Percentiles rank a stretch among this genome's conserved stretches.
phyloP scores from a whole-genome alignment of 1,140 invertebrate genomes.

The Diachasma alloeum region DNA sequence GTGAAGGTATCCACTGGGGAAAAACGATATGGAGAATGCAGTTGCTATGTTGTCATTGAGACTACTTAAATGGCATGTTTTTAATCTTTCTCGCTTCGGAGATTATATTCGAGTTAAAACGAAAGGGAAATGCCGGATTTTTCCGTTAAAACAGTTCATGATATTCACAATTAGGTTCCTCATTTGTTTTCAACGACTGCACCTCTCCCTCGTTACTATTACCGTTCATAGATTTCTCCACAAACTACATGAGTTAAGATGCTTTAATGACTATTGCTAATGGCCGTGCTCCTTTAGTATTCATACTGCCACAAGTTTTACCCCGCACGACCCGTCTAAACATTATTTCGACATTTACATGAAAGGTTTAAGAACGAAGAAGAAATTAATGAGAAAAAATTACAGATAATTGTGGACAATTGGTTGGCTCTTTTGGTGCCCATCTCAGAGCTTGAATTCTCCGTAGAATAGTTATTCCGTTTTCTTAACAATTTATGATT shows the following conservation, averaged over 20 bases:
- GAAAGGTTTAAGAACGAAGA: too few relatives aligned
- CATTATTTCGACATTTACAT: too few relatives aligned
- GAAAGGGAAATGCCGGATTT: too few relatives aligned
- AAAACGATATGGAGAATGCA: background rate
- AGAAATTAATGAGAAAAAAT: too few relatives aligned
- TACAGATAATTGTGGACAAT: background rate
- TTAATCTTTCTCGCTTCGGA: too few relatives aligned
- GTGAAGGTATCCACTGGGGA: background rate
- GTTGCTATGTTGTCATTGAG: background rate
- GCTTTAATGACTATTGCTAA: background rate
- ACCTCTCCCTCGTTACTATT: too few relatives aligned
- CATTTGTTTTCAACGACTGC: too few relatives aligned
- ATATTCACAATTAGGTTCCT: too few relatives aligned
- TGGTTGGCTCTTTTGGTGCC: background rate
- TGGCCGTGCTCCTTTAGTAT: background rate
- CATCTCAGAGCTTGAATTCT: background rate
- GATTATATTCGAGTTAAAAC: too few relatives aligned
- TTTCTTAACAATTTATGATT: background rate
- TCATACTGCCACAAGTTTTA: conserved; percentile 18
- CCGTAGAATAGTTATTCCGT: background rate
- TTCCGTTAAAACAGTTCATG: too few relatives aligned
- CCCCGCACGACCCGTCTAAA: conserved; percentile 4
- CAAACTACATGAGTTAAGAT: background rate
- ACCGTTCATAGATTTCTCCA: background rate
- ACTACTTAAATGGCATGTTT: background rate